phyloP scores from a whole-genome alignment of 1,140 invertebrate genomes.

The Brachionus rotundiformis region DNA sequence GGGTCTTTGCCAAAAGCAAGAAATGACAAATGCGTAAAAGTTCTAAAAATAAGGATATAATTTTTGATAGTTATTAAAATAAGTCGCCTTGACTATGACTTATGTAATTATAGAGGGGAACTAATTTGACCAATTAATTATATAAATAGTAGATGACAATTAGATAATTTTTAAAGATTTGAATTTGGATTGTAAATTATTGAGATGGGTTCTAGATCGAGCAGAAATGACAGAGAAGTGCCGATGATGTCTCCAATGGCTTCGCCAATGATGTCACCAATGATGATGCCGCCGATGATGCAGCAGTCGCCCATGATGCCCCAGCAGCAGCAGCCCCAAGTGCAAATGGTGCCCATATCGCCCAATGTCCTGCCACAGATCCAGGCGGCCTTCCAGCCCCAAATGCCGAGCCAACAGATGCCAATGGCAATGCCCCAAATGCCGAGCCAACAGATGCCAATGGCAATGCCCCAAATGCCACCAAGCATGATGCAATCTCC shows the following conservation, averaged over 20 bases:
- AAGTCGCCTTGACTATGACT: background rate
- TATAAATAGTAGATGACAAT: background rate
- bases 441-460: background rate
- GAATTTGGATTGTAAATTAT: background rate
- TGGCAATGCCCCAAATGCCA: background rate
- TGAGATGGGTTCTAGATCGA: background rate
- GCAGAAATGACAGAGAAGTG: slow-evolving; percentile 5
- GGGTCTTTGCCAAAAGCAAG: background rate
- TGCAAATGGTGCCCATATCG: background rate
- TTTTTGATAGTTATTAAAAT: background rate
- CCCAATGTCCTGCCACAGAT: background rate
- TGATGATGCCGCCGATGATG: slow-evolving; percentile 13
- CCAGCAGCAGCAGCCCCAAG: background rate
- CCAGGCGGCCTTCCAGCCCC: background rate
- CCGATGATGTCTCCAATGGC: background rate
- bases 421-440: background rate
- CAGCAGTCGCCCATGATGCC: background rate
- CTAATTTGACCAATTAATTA: slow-evolving; percentile 1
- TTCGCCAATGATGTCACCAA: slow-evolving; percentile 12
- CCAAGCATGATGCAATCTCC: slow-evolving; percentile 17
- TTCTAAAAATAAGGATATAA: slow-evolving; percentile 9
- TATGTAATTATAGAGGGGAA: slow-evolving; percentile 19
- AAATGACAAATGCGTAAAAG: background rate
- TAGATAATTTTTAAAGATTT: background rate
- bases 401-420: background rate